A percentile compares a stretch with the other conserved stretches of the same genome.
Conservation (phyloP, 1,140 invertebrate genomes). For the Mactra quadrangularis region DNA sequence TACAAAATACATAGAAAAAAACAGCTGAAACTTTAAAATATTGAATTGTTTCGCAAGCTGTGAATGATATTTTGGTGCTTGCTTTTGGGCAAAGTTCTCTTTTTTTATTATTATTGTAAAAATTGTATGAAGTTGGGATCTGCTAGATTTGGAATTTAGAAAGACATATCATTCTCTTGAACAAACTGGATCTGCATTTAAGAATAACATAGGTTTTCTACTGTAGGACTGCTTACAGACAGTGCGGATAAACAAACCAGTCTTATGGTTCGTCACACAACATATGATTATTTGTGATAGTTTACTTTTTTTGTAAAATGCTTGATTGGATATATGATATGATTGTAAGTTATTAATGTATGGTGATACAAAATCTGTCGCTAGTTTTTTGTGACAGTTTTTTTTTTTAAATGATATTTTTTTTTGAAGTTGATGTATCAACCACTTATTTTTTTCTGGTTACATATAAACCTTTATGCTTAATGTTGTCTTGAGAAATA, state of each 20-base stretch:
- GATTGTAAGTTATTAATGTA: slow-evolving; percentile 54
- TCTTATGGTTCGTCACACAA: slow-evolving; percentile 52
- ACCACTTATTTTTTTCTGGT: slow-evolving; percentile 8
- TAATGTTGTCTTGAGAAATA: slow-evolving; percentile 28
- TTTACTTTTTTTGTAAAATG: slow-evolving; percentile 56
- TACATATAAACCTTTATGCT: slow-evolving; percentile 7
- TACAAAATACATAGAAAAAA: too few relatives aligned
- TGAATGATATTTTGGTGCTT: too few relatives aligned
- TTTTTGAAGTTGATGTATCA: background rate
- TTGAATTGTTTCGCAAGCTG: too few relatives aligned
- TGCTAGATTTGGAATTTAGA: background rate
- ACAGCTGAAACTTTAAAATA: too few relatives aligned
- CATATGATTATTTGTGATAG: slow-evolving; percentile 59
- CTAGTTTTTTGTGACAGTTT: slow-evolving; percentile 22
- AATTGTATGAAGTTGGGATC: slow-evolving; percentile 10
- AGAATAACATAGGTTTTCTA: slow-evolving; percentile 24
- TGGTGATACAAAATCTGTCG: slow-evolving; percentile 34
- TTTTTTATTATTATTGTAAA: slow-evolving; percentile 24
- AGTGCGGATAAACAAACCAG: slow-evolving; percentile 9
- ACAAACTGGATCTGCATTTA: slow-evolving; percentile 21
- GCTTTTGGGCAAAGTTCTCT: too few relatives aligned
- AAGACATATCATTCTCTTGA: slow-evolving; percentile 30
- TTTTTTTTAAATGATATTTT: slow-evolving; percentile 23
- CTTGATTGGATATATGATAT: slow-evolving; percentile 45
- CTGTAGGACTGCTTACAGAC: slow-evolving; percentile 16